These are phyloP conservation scores for Drymodes brunneopygia DNA, from an alignment of 2,113 vertebrate genomes.

Conservation along the genomic window DNA sequence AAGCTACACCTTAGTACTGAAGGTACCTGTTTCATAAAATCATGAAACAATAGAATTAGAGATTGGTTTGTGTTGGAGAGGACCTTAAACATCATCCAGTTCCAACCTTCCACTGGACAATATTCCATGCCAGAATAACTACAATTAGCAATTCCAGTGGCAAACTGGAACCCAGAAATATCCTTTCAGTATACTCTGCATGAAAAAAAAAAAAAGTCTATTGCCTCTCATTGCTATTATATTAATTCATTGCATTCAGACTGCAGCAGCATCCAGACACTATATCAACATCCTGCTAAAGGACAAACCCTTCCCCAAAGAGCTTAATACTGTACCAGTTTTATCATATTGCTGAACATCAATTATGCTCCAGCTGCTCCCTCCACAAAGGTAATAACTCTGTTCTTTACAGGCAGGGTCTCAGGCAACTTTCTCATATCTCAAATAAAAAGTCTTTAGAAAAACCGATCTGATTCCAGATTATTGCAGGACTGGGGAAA, in stretches of 20 bases:
- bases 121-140: background rate
- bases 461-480: background rate
- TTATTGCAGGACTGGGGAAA: background rate
- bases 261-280: background rate
- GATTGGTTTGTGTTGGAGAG: background rate
- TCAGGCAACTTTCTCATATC: background rate
- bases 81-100: background rate
- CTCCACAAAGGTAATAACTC: background rate
- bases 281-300: constrained; percentile 29
- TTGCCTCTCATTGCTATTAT: background rate
- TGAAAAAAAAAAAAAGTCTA: background rate
- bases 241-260: constrained; percentile 25
- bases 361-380: constrained; percentile 12
- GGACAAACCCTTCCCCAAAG: constrained; percentile 30
- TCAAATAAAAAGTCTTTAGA: background rate
- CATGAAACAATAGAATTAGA: background rate
- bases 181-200: background rate
- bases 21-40: background rate
- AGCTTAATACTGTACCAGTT: background rate
- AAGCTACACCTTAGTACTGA: background rate
- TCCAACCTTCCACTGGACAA: background rate
- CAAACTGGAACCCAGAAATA: background rate
- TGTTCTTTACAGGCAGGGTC: background rate
- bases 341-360: constrained; percentile 1
- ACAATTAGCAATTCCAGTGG: background rate